Evolutionary conservation across 2,797 vertebrate genomes (phyloP).

Genomic region (Silurus aristotelis): DNA sequence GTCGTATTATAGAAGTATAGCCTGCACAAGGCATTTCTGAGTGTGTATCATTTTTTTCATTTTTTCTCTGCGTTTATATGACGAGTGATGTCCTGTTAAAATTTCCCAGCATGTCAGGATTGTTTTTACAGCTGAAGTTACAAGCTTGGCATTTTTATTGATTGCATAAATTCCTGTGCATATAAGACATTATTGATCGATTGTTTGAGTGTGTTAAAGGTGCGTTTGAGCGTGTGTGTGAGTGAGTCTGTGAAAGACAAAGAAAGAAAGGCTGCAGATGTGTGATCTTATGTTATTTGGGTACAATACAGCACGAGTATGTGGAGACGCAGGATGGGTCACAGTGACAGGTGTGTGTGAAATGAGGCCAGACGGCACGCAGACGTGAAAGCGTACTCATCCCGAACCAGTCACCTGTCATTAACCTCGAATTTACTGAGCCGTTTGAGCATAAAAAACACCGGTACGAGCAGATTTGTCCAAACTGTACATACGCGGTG

Average conservation of each 20-base stretch:
- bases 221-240: constrained; percentile 22
- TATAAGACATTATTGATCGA: constrained; percentile 36
- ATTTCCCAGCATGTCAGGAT: constrained; percentile 39
- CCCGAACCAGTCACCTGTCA: constrained; percentile 54
- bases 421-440: constrained; percentile 51
- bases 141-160: constrained; percentile 41
- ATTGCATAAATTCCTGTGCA: constrained; percentile 36
- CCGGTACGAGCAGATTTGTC: too few relatives aligned
- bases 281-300: constrained; percentile 21
- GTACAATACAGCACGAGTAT: constrained; percentile 1
- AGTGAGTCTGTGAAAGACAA: background rate
- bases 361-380: constrained; percentile 56
- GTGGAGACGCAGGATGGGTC: constrained; percentile 19
- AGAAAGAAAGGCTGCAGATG: constrained; percentile 6
- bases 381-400: constrained; percentile 47
- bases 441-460: constrained; percentile 35
- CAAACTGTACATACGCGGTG: too few relatives aligned
- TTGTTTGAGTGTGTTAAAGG: constrained; percentile 32
- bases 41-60: background rate
- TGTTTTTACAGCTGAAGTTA: constrained; percentile 37
- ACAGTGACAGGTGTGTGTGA: constrained; percentile 58
- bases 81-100: constrained; percentile 17
- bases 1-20: constrained; percentile 1
- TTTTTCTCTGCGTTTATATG: constrained; percentile 3
- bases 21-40: background rate